Base-by-base conservation (phyloP, 2,888 invertebrate species). In the Cistogaster globosa region DNA sequence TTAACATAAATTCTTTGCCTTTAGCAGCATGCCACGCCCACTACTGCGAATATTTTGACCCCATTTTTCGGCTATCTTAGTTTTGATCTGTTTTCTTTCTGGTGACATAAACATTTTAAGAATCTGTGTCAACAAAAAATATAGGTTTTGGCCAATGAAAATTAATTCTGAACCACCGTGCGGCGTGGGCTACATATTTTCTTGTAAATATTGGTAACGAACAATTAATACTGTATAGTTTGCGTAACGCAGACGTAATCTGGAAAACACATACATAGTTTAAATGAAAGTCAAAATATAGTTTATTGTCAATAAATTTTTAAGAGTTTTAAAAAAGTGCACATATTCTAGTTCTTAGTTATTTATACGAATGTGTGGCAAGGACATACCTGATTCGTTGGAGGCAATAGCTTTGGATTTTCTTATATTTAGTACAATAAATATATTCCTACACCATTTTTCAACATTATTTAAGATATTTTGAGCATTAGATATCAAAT, bases 401-500 rank as follows among this genome's bases (percentile, higher is more conserved):
- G 42, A 62, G 0, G 9, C 18, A 12, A 62, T 62, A 26, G 60
- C 60, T 26, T 38, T 62, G 2, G 60, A 62, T 38, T 62, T 62
- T 4, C 9, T 8, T 9, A 38, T 6, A 38, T 38, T 62, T 8
- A 38, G 38, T 8, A 11, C 2, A 62, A 36, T 62, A 18, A 12
- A 18, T 18, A 38, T 62, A 2, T 11, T 3, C 11, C 4, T 38
- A 18, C 62, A 62, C 62, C 62, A 62, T 18, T 62, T 38, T 7
- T 18, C 18, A 38, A 38, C 18, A 18, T 38, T 2, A n/a, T 18
- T 1, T 9, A 62, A 38, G 38, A 11, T 26, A 1, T 8, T 5
- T 9, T 38, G n/a, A 55, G 22, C 22, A 18, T 26, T 18, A 9
- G 9, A 38, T n/a, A 62, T 62, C 11, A 38, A 16, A n/a, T 16